Evolutionary conservation across 2,113 vertebrate species (phyloP).

Genomic region (Acanthochromis polyacanthus): DNA sequence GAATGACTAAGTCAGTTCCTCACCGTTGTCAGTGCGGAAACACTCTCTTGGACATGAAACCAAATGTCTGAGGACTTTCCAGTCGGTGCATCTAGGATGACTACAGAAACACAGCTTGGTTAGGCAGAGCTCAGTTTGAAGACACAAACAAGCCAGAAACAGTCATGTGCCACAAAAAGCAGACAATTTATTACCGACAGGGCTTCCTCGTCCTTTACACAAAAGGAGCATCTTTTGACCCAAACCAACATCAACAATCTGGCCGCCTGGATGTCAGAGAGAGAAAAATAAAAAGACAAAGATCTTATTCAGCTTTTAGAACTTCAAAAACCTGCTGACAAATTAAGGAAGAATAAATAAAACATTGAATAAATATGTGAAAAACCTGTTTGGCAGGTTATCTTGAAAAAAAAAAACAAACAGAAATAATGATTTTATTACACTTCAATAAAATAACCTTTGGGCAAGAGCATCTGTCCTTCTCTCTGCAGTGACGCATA

Average conservation of each 20-base stretch:
- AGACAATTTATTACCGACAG: constrained; percentile 80
- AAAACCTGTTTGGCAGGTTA: neutral
- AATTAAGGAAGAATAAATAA: neutral
- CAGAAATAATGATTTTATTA: constrained; percentile 4
- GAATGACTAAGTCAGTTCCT: constrained; percentile 20
- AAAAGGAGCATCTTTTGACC: constrained; percentile 86
- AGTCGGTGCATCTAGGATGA: constrained; percentile 85
- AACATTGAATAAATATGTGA: neutral
- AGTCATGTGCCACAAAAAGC: neutral
- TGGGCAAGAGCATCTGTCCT: constrained; percentile 81
- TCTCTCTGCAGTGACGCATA: constrained; percentile 88
- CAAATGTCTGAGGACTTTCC: constrained; percentile 87
- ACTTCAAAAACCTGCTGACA: neutral
- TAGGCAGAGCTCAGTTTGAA: neutral
- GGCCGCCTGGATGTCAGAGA: constrained; percentile 71
- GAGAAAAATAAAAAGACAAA: neutral
- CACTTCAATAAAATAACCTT: constrained; percentile 68
- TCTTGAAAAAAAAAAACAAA: neutral
- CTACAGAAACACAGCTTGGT: constrained; percentile 60
- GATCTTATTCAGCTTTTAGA: neutral
- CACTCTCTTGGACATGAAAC: constrained; percentile 83
- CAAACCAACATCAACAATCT: constrained; percentile 84
- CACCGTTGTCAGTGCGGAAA: constrained; percentile 83
- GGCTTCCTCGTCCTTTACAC: constrained; percentile 85
- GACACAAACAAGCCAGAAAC: neutral